Evolutionary conservation across 2,113 vertebrate genomes (phyloP), one percentile per base, ranked within the genome.

Genomic region (Antechinus flavipes): DNA sequence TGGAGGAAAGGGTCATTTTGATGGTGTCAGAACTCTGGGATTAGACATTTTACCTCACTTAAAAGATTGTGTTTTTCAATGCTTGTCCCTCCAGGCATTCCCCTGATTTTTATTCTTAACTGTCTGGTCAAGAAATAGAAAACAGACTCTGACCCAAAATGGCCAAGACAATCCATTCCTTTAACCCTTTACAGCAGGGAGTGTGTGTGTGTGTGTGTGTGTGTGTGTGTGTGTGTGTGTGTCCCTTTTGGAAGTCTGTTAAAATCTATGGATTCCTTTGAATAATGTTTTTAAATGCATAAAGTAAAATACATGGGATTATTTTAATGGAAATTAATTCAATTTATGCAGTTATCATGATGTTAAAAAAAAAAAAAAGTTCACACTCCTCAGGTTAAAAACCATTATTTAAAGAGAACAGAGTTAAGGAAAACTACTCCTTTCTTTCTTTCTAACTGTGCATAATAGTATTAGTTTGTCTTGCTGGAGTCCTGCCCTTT

Each of bases 361-460:
- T 56, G 3, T 56, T 76, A 22, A 68, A 68, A 58, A 76, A 76
- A 76, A 76, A 84, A 76, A 76, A 35, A 49, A n/a, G 23, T 42
- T n/a, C 35, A 76, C 7, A 84, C 3, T 2, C n/a, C 68, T 16
- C n/a, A 84, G n/a, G 19, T 84, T 84, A 84, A 84, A 84, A 42
- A 84, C 68, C n/a, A 19, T 22, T 6, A 84, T 84, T 84, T 84
- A 42, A 84, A 42, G 68, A 76, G 35, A 76, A 14, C 30, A 76
- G 16, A 14, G 12, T 76, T 76, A 76, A 22, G 35, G 35, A n/a
- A 14, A n/a, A 19, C 61, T 76, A 76, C 12, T n/a, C 14, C 14
- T 50, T 25, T 25, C 56, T 96, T 94, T 61, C 53, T 94, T 68
- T 95, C 35, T 93, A 27, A 89, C 61, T 42, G 68, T n/a, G 16